Conservation (phyloP, 2,797 vertebrate species). For the Lophius americanus region DNA sequence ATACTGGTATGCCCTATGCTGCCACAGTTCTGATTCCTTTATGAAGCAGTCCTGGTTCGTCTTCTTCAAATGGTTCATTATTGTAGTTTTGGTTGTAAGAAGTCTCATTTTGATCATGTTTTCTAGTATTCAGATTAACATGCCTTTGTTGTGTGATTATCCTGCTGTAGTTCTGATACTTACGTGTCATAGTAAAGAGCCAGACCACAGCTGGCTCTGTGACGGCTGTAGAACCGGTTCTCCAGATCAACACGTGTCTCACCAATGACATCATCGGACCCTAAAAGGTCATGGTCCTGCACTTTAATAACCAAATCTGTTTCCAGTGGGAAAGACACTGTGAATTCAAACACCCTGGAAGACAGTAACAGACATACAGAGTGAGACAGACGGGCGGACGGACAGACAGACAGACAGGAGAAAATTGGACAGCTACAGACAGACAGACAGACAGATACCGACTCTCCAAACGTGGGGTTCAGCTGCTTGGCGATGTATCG, state of each 20-base stretch:
- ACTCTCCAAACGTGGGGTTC: slow-evolving; percentile 96
- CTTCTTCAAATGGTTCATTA: not conserved
- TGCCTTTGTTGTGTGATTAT: not conserved
- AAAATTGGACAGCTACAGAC: not conserved
- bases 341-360: slow-evolving; percentile 90
- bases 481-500: slow-evolving; percentile 95
- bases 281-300: slow-evolving; percentile 91
- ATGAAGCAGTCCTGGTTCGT: not conserved
- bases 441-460: slow-evolving; percentile 52
- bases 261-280: slow-evolving; percentile 90
- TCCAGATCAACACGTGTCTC: slow-evolving; percentile 92
- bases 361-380: slow-evolving; percentile 11
- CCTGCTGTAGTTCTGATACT: slow-evolving; percentile 31
- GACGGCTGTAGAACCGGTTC: slow-evolving; percentile 95
- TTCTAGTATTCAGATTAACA: not conserved
- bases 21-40: not conserved
- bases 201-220: slow-evolving; percentile 89
- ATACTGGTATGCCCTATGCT: too few species aligned
- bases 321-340: slow-evolving; percentile 89
- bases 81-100: not conserved
- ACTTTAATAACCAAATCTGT: slow-evolving; percentile 87
- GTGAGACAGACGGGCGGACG: not conserved
- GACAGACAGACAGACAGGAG: not conserved
- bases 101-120: not conserved
- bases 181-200: slow-evolving; percentile 88